Conservation (phyloP, 2,113 vertebrate species). For the Bubo blakistoni region DNA sequence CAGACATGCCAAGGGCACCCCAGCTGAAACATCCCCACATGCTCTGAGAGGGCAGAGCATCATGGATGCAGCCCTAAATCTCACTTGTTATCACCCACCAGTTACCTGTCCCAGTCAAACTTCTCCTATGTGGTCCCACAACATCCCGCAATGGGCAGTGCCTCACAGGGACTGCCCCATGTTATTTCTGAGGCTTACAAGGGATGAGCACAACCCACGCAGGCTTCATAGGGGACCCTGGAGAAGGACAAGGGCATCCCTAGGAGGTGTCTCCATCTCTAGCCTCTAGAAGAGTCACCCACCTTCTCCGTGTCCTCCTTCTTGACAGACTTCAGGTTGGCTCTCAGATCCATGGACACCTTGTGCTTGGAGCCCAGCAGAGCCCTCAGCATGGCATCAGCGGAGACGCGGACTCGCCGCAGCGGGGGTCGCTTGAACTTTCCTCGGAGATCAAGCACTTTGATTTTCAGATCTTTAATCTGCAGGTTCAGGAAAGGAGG, state of each 20-base stretch:
- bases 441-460: conserved; percentile 90
- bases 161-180: neutral
- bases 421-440: conserved; percentile 92
- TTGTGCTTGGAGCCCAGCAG: conserved; percentile 96
- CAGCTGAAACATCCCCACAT: neutral
- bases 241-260: neutral
- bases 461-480: conserved; percentile 93
- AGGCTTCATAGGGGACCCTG: neutral
- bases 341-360: conserved; percentile 93
- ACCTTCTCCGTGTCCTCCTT: conserved; percentile 97
- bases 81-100: neutral
- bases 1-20: too few species aligned
- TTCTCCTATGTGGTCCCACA: rapidly evolving
- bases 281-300: neutral
- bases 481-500: neutral
- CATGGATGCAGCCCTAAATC: neutral
- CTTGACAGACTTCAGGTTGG: conserved; percentile 96
- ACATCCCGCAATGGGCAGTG: neutral
- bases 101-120: neutral
- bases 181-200: neutral
- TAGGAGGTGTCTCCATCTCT: neutral
- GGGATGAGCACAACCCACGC: rapidly evolving
- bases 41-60: neutral
- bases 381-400: conserved; percentile 92
- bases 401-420: conserved; percentile 87